Evolutionary conservation across 2,888 invertebrate genomes (phyloP), one percentile per base, ranked within the genome.

Genomic region (Acanthosepion lycidas): DNA sequence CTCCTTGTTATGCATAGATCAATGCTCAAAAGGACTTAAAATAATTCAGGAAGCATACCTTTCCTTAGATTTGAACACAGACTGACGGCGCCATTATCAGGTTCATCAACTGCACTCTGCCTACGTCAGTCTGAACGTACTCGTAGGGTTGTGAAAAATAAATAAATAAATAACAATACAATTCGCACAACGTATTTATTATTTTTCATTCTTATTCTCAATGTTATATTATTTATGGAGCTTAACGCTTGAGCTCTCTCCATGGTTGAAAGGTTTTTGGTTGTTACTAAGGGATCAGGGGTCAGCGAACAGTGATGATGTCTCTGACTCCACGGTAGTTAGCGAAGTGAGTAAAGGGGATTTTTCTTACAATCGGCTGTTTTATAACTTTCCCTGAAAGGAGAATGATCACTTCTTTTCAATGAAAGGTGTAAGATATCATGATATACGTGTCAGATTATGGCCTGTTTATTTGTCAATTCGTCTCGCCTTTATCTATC

Each of bases 361-460:
- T 28, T 78, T 78, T 78, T 15, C n/a, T 78, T 78, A 78, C n/a
- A 78, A 78, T n/a, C n/a, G n/a, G 78, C n/a, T 28, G n/a, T 78
- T 78, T 78, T 78, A 78, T 78, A 78, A 78, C 78, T n/a, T n/a
- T 3, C 8, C 78, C n/a, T 18, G 28, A n/a, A 78, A 78, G 78
- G 78, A 28, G 12, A n/a, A 78, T 78, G n/a, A 78, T 78, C 5
- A 78, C n/a, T 78, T n/a, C 28, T 15, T n/a, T 78, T 78, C 78
- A 78, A 78, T 28, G 28, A n/a, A 78, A 78, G 78, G 78, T 78
- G 28, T 78, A 78, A 78, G n/a, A 78, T 78, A 78, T 78, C 78
- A 78, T 78, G 78, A 78, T 78, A 78, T 78, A 78, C 78, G 78
- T 78, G 78, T 78, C 78, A 78, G 78, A 78, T 78, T 78, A 78